These are phyloP conservation scores for Oeneis ivallda DNA, from an alignment of 2,888 invertebrate genomes.

Conservation along the genomic window DNA sequence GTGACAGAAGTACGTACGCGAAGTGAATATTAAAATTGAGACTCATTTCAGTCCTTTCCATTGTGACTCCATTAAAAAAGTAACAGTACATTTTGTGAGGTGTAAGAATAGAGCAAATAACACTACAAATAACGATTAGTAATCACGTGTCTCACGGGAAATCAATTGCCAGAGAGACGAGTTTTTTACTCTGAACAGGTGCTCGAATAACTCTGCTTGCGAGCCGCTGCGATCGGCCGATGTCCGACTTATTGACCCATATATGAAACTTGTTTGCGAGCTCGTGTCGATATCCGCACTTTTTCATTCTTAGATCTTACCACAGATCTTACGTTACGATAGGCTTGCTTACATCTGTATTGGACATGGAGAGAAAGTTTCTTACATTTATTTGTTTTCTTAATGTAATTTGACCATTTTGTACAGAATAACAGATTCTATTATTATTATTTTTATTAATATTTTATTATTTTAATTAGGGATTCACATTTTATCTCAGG, in stretches of 20 bases:
- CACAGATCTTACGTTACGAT: slow-evolving; percentile 28
- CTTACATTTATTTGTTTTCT: background rate
- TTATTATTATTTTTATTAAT: no score
- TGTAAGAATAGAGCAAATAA: no score
- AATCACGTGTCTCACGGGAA: background rate
- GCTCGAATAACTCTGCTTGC: slow-evolving; percentile 15
- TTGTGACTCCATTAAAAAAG: background rate
- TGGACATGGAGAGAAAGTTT: slow-evolving; percentile 33
- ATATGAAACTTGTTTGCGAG: slow-evolving; percentile 35
- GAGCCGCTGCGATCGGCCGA: slow-evolving; percentile 23
- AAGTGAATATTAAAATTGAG: slow-evolving; percentile 1
- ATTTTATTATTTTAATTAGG: background rate
- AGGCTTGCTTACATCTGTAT: slow-evolving; percentile 32
- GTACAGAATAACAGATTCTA: background rate
- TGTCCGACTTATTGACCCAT: slow-evolving; percentile 37
- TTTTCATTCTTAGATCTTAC: slow-evolving; percentile 31
- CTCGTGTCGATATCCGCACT: slow-evolving; percentile 34
- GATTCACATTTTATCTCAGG: no score
- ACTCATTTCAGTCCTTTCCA: background rate
- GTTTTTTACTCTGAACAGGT: slow-evolving; percentile 31
- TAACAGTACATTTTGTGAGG: background rate
- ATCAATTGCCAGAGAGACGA: background rate
- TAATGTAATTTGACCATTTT: background rate
- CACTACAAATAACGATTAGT: background rate
- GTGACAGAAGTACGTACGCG: slow-evolving; percentile 1